These are phyloP conservation scores for Thrips palmi DNA, from an alignment of 1,140 invertebrate genomes.

Conservation along the genomic window DNA sequence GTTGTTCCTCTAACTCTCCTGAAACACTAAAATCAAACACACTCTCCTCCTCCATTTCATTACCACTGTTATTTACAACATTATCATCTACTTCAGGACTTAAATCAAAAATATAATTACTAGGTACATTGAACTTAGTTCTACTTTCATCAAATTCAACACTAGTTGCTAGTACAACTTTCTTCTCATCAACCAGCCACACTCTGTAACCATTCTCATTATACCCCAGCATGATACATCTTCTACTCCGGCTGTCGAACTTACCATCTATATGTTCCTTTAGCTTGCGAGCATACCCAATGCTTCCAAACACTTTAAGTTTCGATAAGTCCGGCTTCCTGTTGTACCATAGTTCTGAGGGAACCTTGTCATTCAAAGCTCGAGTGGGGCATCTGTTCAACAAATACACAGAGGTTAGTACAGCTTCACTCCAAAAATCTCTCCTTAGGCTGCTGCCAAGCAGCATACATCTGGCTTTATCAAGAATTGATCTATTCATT, in stretches of 20 bases:
- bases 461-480: too few relatives aligned
- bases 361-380: conserved; percentile 16
- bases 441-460: too few relatives aligned
- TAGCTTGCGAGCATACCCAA: conserved; percentile 12
- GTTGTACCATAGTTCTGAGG: conserved; percentile 13
- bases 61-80: neutral
- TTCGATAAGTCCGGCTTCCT: conserved; percentile 12
- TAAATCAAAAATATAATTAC: too few relatives aligned
- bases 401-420: conserved; percentile 22
- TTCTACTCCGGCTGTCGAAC: conserved; percentile 6
- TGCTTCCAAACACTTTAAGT: conserved; percentile 12
- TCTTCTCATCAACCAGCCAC: too few relatives aligned
- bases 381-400: too few relatives aligned
- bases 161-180: neutral
- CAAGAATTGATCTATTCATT: conserved; percentile 15
- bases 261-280: conserved; percentile 10
- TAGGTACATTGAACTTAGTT: too few relatives aligned
- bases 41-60: too few relatives aligned
- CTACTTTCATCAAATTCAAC: neutral
- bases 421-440: conserved; percentile 26
- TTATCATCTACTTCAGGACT: neutral
- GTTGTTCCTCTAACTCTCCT: too few relatives aligned
- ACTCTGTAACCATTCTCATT: conserved; percentile 2
- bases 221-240: conserved; percentile 9
- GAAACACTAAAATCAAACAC: too few relatives aligned